A percentile compares a stretch with the other conserved stretches of the same genome.
phyloP scores from a whole-genome alignment of 2,888 invertebrate genomes.

The Lumbricus terrestris region DNA sequence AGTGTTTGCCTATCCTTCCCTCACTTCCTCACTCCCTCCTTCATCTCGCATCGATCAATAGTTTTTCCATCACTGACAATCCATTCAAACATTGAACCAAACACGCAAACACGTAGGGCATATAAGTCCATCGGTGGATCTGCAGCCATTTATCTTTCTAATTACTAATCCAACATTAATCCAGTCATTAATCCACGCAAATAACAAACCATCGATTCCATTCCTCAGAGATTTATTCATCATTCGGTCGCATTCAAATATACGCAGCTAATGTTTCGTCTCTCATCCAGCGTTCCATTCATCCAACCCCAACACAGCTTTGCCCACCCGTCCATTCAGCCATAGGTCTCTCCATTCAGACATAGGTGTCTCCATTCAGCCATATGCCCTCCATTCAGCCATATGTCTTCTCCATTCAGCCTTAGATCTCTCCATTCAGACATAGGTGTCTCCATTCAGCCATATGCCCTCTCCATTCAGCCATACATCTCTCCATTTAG shows the following conservation, averaged over 20 bases:
- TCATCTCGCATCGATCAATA: neutral
- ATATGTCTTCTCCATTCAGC: no score
- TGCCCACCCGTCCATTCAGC: no score
- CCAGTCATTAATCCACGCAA: neutral
- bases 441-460: no score
- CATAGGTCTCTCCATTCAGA: no score
- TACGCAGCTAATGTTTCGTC: neutral
- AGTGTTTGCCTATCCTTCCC: neutral
- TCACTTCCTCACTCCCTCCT: neutral
- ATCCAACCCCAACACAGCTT: no score
- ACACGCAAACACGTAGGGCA: no score
- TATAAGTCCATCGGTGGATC: neutral
- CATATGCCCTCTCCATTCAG: no score
- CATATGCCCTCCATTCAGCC: no score
- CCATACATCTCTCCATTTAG: no score
- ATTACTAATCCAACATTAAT: neutral
- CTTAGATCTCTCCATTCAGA: no score
- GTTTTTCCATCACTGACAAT: neutral
- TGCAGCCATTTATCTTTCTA: neutral
- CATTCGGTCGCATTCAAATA: neutral
- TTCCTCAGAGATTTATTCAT: neutral
- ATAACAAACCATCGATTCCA: neutral
- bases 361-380: no score
- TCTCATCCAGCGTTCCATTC: neutral
- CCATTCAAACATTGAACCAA: neutral